Conservation (phyloP, 2,888 invertebrate species). For the Cremastobaeus sp. region DNA sequence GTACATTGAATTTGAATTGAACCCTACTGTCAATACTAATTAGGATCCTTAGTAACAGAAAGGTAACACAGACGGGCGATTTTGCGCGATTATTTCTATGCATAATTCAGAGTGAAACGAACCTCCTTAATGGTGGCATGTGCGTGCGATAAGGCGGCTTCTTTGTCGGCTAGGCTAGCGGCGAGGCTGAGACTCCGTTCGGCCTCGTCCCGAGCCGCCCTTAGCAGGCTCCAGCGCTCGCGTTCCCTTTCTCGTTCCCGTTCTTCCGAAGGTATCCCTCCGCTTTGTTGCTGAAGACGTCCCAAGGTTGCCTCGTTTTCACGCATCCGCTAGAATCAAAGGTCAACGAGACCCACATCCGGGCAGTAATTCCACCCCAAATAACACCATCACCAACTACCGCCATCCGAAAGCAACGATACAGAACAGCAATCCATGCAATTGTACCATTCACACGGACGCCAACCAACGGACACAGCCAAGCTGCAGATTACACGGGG, state of each 20-base stretch:
- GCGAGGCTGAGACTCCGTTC: constrained; percentile 91
- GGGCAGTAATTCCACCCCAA: constrained; percentile 75
- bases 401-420: constrained; percentile 42
- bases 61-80: too few relatives aligned
- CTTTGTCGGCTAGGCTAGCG: constrained; percentile 91
- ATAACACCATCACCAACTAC: constrained; percentile 71
- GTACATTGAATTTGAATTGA: constrained; percentile 16
- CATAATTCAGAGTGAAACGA: constrained; percentile 63
- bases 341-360: constrained; percentile 75
- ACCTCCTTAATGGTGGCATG: constrained; percentile 92
- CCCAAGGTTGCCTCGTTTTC: constrained; percentile 88
- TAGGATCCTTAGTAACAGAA: too few relatives aligned
- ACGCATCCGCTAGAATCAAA: constrained; percentile 84
- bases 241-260: constrained; percentile 87
- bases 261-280: constrained; percentile 92
- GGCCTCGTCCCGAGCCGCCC: constrained; percentile 93
- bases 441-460: constrained; percentile 11
- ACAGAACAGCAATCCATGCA: constrained; percentile 52
- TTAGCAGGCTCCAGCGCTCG: constrained; percentile 91
- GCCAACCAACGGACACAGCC: constrained; percentile 5
- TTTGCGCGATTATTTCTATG: constrained; percentile 14
- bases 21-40: constrained; percentile 16
- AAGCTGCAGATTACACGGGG: constrained; percentile 1
- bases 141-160: constrained; percentile 90
- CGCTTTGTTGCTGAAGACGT: constrained; percentile 92